Percentiles rank a stretch among this genome's conserved stretches.
These are phyloP conservation scores for Lepisosteus osseus DNA, from an alignment of 2,113 vertebrate genomes.

Conservation along the genomic window DNA sequence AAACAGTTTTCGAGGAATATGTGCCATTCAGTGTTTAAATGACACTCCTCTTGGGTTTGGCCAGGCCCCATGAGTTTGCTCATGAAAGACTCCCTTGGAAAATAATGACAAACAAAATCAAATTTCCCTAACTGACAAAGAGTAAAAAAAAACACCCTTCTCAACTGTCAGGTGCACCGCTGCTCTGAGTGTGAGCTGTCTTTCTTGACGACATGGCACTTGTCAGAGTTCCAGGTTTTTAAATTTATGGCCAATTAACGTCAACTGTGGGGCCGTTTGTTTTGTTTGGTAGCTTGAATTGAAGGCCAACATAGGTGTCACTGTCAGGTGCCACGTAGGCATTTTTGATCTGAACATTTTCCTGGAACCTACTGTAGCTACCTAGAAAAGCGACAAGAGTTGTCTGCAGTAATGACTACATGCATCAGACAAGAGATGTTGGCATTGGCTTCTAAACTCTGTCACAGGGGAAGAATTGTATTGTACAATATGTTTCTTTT, in stretches of 20 bases:
- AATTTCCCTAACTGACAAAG: not conserved
- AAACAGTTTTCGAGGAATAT: no score
- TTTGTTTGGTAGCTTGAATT: not conserved
- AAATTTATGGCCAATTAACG: not conserved
- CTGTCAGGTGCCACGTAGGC: not conserved
- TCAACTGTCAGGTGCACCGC: not conserved
- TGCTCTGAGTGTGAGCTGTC: not conserved
- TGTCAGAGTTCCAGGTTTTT: not conserved
- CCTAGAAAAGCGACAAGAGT: not conserved
- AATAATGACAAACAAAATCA: not conserved
- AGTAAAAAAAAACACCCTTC: not conserved
- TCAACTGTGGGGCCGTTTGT: not conserved
- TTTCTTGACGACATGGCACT: not conserved
- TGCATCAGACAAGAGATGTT: no score
- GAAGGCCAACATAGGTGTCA: not conserved
- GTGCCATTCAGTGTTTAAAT: no score
- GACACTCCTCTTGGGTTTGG: no score
- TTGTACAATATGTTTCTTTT: no score
- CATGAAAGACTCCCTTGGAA: not conserved
- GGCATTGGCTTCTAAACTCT: no score
- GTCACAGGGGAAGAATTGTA: no score
- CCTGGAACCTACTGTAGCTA: not conserved
- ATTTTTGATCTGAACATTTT: not conserved
- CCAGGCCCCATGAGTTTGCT: no score
- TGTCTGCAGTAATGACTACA: no score